phyloP scores from a whole-genome alignment of 2,113 vertebrate species.

The Camelus dromedarius region DNA sequence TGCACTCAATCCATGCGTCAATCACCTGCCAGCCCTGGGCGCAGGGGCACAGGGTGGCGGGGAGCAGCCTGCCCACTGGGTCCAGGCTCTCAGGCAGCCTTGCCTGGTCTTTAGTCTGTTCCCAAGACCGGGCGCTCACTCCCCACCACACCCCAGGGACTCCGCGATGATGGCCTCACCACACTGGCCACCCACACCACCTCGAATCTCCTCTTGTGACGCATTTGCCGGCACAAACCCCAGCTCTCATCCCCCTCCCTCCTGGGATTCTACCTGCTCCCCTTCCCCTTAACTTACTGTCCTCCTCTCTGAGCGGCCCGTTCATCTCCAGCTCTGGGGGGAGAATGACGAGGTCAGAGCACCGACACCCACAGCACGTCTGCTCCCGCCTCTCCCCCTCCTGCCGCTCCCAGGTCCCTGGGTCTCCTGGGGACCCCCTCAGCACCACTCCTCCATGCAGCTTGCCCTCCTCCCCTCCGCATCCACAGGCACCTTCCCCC shows the following conservation, averaged over 20 bases:
- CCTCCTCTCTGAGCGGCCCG: background rate
- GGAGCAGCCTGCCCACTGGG: no score
- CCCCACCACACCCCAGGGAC: background rate
- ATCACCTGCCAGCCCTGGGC: no score
- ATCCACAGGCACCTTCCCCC: background rate
- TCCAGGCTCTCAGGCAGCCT: background rate
- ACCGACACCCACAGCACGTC: background rate
- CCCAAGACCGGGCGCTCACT: background rate
- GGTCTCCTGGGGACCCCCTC: background rate
- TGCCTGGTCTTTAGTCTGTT: background rate
- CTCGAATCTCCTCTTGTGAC: background rate
- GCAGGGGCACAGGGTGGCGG: fast-evolving
- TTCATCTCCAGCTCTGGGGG: background rate
- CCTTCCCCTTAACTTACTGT: background rate
- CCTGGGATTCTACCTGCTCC: background rate
- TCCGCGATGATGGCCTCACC: background rate
- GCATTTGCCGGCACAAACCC: background rate
- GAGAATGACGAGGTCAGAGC: background rate
- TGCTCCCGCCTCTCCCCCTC: no score
- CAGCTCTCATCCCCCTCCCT: background rate
- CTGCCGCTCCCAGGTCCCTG: fast-evolving
- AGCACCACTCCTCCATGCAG: fast-evolving
- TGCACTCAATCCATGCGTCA: background rate
- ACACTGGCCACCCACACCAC: background rate
- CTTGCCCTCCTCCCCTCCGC: background rate